phyloP scores from a whole-genome alignment of 2,888 invertebrate genomes.

The Vannuccia rotundouncinata region DNA sequence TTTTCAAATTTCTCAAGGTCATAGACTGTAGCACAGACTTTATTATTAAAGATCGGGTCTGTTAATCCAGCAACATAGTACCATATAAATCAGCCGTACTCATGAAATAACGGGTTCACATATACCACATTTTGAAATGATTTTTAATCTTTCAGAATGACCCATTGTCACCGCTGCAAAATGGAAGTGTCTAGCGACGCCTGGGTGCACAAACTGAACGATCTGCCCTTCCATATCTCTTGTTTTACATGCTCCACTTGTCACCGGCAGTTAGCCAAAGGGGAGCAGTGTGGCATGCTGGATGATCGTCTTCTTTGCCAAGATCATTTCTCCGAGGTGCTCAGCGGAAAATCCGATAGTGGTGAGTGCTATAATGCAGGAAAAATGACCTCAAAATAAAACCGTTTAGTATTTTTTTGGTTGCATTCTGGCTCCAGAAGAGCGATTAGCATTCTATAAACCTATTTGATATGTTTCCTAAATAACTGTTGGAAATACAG shows the following conservation, averaged over 20 bases:
- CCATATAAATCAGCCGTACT: no score
- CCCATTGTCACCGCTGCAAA: slow-evolving; percentile 38
- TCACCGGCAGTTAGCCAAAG: slow-evolving; percentile 37
- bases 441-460: no score
- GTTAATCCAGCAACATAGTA: no score
- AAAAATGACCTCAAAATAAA: no score
- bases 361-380: slow-evolving; percentile 19
- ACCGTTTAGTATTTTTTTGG: no score
- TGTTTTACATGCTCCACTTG: slow-evolving; percentile 39
- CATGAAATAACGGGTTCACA: no score
- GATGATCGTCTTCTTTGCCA: slow-evolving; percentile 38
- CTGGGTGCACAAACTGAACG: slow-evolving; percentile 40
- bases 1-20: no score
- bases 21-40: no score
- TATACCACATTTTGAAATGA: background rate
- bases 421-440: no score
- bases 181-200: slow-evolving; percentile 34
- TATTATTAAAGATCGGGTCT: no score
- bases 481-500: no score
- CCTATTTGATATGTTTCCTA: no score
- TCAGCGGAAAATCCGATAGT: slow-evolving; percentile 36
- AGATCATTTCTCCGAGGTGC: slow-evolving; percentile 35
- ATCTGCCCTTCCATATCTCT: slow-evolving; percentile 38
- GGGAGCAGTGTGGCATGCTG: slow-evolving; percentile 39
- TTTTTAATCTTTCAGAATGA: slow-evolving; percentile 31